These are phyloP conservation scores for Catharus ustulatus DNA, from an alignment of 2,797 vertebrate species.

Conservation along the genomic window DNA sequence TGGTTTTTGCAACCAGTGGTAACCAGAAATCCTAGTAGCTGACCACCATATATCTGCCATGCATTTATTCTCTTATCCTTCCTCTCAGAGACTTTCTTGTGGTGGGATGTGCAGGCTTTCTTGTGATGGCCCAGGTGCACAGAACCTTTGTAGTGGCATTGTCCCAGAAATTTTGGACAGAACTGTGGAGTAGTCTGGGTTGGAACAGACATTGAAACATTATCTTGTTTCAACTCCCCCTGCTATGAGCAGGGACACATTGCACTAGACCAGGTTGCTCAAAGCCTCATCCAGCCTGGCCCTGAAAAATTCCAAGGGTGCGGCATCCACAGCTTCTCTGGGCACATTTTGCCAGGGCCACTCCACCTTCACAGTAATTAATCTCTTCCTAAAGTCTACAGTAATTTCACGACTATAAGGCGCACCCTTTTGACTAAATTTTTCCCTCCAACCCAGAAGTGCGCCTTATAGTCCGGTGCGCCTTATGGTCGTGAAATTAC, in stretches of 20 bases:
- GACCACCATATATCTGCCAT: neutral
- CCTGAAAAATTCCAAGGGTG: neutral
- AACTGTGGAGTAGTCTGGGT: neutral
- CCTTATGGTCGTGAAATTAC: too few species aligned
- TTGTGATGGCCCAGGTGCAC: neutral
- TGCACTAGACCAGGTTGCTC: neutral
- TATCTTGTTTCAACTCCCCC: neutral
- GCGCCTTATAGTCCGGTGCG: too few species aligned
- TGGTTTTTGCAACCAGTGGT: neutral
- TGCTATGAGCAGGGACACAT: neutral
- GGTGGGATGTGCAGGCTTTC: neutral
- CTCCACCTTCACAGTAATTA: neutral
- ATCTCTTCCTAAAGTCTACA: neutral
- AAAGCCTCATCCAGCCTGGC: neutral
- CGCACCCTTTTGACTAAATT: too few species aligned
- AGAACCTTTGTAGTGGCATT: neutral
- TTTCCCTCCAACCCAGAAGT: too few species aligned
- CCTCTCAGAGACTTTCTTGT: neutral
- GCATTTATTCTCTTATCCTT: neutral
- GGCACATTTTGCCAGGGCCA: neutral
- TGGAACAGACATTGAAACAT: neutral
- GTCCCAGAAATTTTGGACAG: neutral
- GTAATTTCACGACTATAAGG: too few species aligned
- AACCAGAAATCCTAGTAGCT: neutral
- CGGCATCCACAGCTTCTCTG: neutral